A percentile compares a stretch with the other conserved stretches of the same genome.
phyloP scores from a whole-genome alignment of 1,140 invertebrate species.

The Mycetomoellerius zeteki region DNA sequence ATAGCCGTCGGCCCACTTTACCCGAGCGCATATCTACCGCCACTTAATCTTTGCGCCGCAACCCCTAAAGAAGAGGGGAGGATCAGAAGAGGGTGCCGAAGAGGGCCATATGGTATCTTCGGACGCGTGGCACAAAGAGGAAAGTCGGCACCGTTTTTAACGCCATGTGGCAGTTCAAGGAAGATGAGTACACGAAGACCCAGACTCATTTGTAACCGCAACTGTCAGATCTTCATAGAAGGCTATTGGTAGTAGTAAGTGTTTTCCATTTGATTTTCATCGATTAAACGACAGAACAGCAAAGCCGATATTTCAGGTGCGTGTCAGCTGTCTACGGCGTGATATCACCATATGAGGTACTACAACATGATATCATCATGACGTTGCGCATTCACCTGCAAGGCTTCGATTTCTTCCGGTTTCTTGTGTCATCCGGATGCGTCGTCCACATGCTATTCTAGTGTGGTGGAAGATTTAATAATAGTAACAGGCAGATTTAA shows the following conservation, averaged over 20 bases:
- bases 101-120: conserved; percentile 82
- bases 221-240: conserved; percentile 77
- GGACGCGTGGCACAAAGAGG: conserved; percentile 83
- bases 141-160: conserved; percentile 82
- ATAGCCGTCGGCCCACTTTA: neutral
- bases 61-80: conserved; percentile 46
- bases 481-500: neutral
- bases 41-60: conserved; percentile 68
- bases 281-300: conserved; percentile 60
- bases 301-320: conserved; percentile 57
- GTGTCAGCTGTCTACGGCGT: conserved; percentile 73
- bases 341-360: no score
- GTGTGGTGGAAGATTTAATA: neutral
- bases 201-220: conserved; percentile 78
- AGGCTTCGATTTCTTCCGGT: conserved; percentile 26
- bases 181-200: conserved; percentile 55
- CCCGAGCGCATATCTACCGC: conserved; percentile 47
- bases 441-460: neutral
- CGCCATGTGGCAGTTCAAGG: conserved; percentile 81
- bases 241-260: conserved; percentile 21
- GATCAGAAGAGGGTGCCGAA: conserved; percentile 71
- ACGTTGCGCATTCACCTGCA: conserved; percentile 42
- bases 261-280: conserved; percentile 71
- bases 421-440: conserved; percentile 4
- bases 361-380: conserved; percentile 60